phyloP scores from a whole-genome alignment of 2,797 vertebrate genomes.

The Hapalemur alaotrensis region DNA sequence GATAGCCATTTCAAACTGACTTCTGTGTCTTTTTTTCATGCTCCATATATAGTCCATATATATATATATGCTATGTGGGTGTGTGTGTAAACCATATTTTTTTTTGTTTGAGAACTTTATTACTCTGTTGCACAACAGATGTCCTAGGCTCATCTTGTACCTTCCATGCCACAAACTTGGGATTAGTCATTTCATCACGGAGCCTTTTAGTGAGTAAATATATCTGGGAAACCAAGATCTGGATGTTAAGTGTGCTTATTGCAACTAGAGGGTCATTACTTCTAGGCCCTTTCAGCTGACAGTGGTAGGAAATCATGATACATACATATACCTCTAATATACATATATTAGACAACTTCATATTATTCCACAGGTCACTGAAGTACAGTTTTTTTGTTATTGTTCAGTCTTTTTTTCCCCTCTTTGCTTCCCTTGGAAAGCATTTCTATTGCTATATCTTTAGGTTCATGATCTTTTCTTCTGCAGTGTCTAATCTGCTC shows the following conservation, averaged over 20 bases:
- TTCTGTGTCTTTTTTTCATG: not conserved
- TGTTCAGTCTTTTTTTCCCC: not conserved
- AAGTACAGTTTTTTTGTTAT: not conserved
- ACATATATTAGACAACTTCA: not conserved
- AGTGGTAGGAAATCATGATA: not conserved
- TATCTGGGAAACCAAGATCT: not conserved
- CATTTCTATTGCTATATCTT: not conserved
- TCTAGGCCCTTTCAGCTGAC: not conserved
- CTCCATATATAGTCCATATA: not conserved
- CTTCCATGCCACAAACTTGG: not conserved
- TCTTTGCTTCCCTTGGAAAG: not conserved
- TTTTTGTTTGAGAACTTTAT: not conserved
- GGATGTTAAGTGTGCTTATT: not conserved
- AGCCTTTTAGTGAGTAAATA: not conserved
- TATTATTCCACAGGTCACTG: not conserved
- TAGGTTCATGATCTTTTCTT: not conserved
- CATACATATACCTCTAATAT: not conserved
- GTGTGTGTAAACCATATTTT: not conserved
- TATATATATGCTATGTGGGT: no score
- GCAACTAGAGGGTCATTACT: not conserved
- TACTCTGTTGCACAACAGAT: not conserved
- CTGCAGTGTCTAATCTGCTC: not conserved
- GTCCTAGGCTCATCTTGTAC: not conserved
- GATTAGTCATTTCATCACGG: not conserved
- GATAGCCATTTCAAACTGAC: not conserved